Percentiles rank a stretch among this genome's conserved stretches.
Conservation (phyloP, 1,140 invertebrate species). For the Portunus trituberculatus region DNA sequence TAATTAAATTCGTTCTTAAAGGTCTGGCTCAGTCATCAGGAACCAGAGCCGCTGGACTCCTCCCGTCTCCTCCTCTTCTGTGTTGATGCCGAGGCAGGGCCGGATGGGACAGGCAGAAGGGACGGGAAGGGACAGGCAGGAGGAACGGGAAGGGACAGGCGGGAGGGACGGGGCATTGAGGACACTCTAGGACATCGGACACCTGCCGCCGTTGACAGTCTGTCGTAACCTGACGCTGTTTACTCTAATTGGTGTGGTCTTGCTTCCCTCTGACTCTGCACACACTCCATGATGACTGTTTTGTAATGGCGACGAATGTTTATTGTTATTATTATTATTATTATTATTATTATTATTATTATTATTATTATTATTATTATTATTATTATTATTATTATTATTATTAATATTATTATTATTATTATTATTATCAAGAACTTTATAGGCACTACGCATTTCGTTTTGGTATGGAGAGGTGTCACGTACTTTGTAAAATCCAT, state of each 20-base stretch:
- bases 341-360: too few species aligned
- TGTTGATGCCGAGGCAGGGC: not conserved
- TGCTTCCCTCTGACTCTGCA: not conserved
- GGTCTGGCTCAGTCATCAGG: not conserved
- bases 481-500: too few species aligned
- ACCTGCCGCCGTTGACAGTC: not conserved
- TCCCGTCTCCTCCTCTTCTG: not conserved
- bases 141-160: not conserved
- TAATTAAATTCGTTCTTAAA: not conserved
- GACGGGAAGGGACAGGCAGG: not conserved
- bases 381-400: too few species aligned
- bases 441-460: too few species aligned
- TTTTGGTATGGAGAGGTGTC: too few species aligned
- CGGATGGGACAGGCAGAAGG: too few species aligned
- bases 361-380: too few species aligned
- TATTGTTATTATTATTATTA: too few species aligned
- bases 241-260: constrained; percentile 12
- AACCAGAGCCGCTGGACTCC: constrained; percentile 5
- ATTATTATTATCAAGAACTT: too few species aligned
- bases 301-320: too few species aligned
- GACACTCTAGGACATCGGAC: not conserved
- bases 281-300: too few species aligned
- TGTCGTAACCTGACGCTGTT: not conserved
- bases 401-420: too few species aligned
- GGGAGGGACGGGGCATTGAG: not conserved